Evolutionary conservation across 2,888 invertebrate species (phyloP).

Genomic region (Microchrysa polita): DNA sequence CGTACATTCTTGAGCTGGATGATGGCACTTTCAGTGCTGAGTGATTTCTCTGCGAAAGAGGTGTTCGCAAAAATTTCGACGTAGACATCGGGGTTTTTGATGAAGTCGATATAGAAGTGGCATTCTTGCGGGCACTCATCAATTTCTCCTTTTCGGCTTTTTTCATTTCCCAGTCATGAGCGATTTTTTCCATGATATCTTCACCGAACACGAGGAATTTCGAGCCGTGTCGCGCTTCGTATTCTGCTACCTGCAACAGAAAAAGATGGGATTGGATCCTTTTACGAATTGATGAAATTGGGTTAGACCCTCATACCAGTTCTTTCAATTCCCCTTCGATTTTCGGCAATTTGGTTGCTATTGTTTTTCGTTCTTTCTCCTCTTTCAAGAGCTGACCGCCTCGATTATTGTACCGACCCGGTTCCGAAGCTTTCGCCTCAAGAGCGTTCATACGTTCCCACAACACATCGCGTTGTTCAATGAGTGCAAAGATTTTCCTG

Average conservation of each 20-base stretch:
- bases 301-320: slow-evolving; percentile 59
- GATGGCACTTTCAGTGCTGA: slow-evolving; percentile 56
- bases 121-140: slow-evolving; percentile 63
- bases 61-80: slow-evolving; percentile 41
- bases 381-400: slow-evolving; percentile 87
- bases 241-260: slow-evolving; percentile 61
- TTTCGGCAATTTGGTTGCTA: slow-evolving; percentile 77
- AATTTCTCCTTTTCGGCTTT: slow-evolving; percentile 57
- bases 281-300: neutral
- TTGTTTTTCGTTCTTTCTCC: slow-evolving; percentile 85
- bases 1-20: slow-evolving; percentile 51
- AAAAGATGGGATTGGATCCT: neutral
- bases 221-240: slow-evolving; percentile 67
- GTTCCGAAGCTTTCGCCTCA: slow-evolving; percentile 80
- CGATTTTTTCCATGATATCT: slow-evolving; percentile 70
- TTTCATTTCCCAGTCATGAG: slow-evolving; percentile 70
- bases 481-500: slow-evolving; percentile 73
- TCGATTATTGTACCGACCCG: slow-evolving; percentile 85
- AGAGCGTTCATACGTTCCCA: slow-evolving; percentile 81
- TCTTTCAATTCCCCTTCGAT: slow-evolving; percentile 73
- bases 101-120: neutral
- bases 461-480: slow-evolving; percentile 73
- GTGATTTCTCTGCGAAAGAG: slow-evolving; percentile 55
- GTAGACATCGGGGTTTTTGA: slow-evolving; percentile 54
- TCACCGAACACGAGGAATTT: slow-evolving; percentile 73